Conservation (phyloP, 2,113 vertebrate species). For the Hylia prasina region DNA sequence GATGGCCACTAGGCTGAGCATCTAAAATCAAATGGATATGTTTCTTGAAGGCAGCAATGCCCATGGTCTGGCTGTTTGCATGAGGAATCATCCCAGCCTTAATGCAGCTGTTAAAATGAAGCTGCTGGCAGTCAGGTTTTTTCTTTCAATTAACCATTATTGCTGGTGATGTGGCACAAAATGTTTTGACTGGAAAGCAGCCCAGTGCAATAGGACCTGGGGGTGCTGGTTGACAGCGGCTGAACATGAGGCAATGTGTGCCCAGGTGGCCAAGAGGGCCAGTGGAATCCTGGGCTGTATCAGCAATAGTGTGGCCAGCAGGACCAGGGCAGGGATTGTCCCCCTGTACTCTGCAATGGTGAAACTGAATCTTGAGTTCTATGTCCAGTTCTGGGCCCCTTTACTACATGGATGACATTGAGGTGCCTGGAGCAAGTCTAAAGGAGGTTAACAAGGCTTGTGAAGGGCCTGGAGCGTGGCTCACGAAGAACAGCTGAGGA, state of each 20-base stretch:
- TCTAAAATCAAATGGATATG: background rate
- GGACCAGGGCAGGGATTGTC: rapidly evolving
- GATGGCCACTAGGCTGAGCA: background rate
- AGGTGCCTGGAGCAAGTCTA: background rate
- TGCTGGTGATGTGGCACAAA: background rate
- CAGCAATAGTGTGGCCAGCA: background rate
- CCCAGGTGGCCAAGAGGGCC: background rate
- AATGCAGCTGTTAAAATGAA: background rate
- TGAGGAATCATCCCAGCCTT: background rate
- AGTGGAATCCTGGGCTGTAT: background rate
- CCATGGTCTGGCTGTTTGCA: background rate
- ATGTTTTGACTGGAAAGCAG: background rate
- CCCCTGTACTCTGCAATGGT: rapidly evolving
- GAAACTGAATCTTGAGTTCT: rapidly evolving
- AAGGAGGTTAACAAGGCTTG: background rate
- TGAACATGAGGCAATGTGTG: background rate
- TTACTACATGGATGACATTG: background rate
- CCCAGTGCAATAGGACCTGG: background rate
- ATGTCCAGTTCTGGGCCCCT: background rate
- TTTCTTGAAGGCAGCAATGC: background rate
- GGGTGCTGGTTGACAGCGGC: background rate
- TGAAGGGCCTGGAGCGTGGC: background rate
- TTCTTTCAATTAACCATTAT: background rate
- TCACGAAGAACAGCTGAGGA: background rate
- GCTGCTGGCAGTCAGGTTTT: background rate